Percentiles rank a stretch among this genome's conserved stretches.
Conservation (phyloP, 2,797 vertebrate genomes). For the Gymnopithys bicolor region DNA sequence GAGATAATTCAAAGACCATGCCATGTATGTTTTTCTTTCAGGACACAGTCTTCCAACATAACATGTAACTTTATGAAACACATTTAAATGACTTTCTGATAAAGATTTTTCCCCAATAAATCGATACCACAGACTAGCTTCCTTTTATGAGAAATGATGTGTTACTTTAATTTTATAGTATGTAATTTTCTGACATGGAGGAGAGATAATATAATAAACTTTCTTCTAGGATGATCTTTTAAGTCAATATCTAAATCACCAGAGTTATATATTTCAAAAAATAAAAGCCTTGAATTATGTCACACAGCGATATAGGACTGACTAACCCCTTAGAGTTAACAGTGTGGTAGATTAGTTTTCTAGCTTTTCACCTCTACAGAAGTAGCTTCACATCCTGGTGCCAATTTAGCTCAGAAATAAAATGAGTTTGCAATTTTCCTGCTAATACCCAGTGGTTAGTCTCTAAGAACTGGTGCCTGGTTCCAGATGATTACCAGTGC, state of each 20-base stretch:
- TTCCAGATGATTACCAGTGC: neutral
- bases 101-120: neutral
- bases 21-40: neutral
- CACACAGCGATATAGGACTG: neutral
- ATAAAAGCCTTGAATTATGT: conserved; percentile 2
- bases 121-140: neutral
- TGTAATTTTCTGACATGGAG: neutral
- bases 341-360: neutral
- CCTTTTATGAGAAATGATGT: conserved; percentile 1
- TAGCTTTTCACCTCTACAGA: neutral
- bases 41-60: neutral
- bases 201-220: conserved; percentile 32
- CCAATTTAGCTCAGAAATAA: conserved; percentile 1
- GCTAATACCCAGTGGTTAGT: neutral
- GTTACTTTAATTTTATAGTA: conserved; percentile 46
- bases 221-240: conserved; percentile 12
- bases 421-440: neutral
- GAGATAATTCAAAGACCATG: neutral
- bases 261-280: neutral
- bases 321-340: neutral
- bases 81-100: neutral
- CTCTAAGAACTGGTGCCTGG: neutral
- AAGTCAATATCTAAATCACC: conserved; percentile 41
- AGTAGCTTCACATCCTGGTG: neutral
- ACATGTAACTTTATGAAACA: neutral